Conservation (phyloP, 2,113 vertebrate species). For the Monopterus albus region DNA sequence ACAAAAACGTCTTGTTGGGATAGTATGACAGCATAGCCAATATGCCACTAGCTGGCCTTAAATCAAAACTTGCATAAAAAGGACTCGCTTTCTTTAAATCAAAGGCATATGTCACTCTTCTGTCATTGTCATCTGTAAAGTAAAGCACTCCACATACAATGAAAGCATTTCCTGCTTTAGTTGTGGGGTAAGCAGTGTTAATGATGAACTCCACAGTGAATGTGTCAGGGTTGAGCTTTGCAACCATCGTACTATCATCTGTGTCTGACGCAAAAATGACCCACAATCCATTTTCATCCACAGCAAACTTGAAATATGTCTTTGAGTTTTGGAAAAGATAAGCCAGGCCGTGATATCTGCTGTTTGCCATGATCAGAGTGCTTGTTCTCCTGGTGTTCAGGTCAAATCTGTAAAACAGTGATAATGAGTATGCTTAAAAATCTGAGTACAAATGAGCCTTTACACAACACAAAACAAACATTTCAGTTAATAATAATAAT, state of each 20-base stretch:
- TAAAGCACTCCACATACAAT: constrained; percentile 88
- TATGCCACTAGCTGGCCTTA: constrained; percentile 82
- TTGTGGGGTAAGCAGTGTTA: constrained; percentile 88
- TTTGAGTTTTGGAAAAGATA: constrained; percentile 92
- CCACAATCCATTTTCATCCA: constrained; percentile 91
- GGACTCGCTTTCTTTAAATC: constrained; percentile 83
- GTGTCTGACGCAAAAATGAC: constrained; percentile 86
- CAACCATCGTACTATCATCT: constrained; percentile 84
- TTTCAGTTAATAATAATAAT: background rate
- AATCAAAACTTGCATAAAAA: constrained; percentile 82
- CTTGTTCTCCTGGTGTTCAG: constrained; percentile 74
- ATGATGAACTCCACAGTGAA: constrained; percentile 81
- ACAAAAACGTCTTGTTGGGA: constrained; percentile 80
- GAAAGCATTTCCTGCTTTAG: constrained; percentile 91
- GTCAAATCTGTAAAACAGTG: constrained; percentile 79
- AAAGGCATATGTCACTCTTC: constrained; percentile 86
- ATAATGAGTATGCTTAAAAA: background rate
- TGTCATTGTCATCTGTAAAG: constrained; percentile 87
- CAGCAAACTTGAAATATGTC: constrained; percentile 91
- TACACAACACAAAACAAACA: too few relatives aligned
- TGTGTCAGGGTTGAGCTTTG: constrained; percentile 79
- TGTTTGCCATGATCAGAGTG: constrained; percentile 79
- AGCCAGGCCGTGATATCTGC: constrained; percentile 84
- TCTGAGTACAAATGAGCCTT: background rate
- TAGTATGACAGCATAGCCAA: constrained; percentile 92